Conservation (phyloP, 2,888 invertebrate genomes). For the Apamea sordens region DNA sequence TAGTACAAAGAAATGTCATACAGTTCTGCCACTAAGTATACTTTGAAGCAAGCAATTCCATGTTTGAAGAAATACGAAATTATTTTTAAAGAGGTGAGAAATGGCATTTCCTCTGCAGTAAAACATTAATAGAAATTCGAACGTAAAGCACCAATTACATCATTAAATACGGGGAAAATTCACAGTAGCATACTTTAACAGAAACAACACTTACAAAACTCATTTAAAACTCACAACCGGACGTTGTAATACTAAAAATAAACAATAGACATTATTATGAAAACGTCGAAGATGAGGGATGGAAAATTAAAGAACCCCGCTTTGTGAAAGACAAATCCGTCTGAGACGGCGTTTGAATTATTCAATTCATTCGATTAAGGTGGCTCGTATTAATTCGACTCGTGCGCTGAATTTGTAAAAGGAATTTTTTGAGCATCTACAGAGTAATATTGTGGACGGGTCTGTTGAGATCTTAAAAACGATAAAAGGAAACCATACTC, state of each 20-base stretch:
- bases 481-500: background rate
- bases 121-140: background rate
- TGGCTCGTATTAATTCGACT: constrained; percentile 80
- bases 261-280: constrained; percentile 56
- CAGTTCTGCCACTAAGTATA: too few relatives aligned
- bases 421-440: constrained; percentile 55
- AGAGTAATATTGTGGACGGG: constrained; percentile 19
- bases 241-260: constrained; percentile 42
- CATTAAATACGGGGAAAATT: background rate
- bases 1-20: background rate
- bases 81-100: background rate
- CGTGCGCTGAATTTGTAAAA: constrained; percentile 76
- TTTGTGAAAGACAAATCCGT: constrained; percentile 73
- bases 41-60: background rate
- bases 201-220: constrained; percentile 22
- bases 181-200: constrained; percentile 4
- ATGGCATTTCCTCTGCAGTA: background rate
- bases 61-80: background rate
- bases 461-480: background rate
- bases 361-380: constrained; percentile 84
- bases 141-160: background rate
- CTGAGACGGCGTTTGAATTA: constrained; percentile 78
- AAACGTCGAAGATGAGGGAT: constrained; percentile 65
- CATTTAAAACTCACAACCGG: constrained; percentile 29
- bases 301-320: constrained; percentile 73